These are phyloP conservation scores for Cynaeus angustus DNA, from an alignment of 2,888 invertebrate species.

Conservation along the genomic window DNA sequence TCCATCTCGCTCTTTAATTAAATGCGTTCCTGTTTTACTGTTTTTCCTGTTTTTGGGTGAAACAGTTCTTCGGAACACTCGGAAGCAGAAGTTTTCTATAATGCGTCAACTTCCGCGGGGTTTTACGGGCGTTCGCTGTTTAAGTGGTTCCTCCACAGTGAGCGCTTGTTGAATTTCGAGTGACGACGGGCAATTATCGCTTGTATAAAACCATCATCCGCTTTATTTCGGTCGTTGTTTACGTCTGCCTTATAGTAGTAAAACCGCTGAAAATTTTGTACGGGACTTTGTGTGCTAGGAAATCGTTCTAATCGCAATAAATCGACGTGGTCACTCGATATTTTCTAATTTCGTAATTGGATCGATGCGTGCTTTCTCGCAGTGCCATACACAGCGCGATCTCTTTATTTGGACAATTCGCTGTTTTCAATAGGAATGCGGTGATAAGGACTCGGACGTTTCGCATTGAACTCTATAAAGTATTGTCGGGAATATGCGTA, in stretches of 20 bases:
- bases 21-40: slow-evolving; percentile 54
- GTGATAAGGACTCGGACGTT: slow-evolving; percentile 49
- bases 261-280: slow-evolving; percentile 32
- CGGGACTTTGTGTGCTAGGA: slow-evolving; percentile 19
- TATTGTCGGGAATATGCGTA: slow-evolving; percentile 47
- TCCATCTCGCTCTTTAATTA: too few relatives aligned
- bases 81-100: slow-evolving; percentile 12
- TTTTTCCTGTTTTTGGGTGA: slow-evolving; percentile 3
- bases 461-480: slow-evolving; percentile 43
- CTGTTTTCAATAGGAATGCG: slow-evolving; percentile 62
- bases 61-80: slow-evolving; percentile 6
- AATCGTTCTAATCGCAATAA: slow-evolving; percentile 40
- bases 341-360: slow-evolving; percentile 55
- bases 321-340: slow-evolving; percentile 37
- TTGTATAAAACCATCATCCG: slow-evolving; percentile 46
- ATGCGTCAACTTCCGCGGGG: slow-evolving; percentile 31
- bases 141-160: slow-evolving; percentile 41
- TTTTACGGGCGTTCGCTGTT: slow-evolving; percentile 34
- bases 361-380: slow-evolving; percentile 62
- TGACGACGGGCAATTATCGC: slow-evolving; percentile 46
- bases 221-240: slow-evolving; percentile 44
- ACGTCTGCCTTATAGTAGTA: slow-evolving; percentile 40
- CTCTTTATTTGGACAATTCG: slow-evolving; percentile 66
- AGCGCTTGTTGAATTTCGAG: slow-evolving; percentile 41
- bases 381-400: slow-evolving; percentile 62